phyloP scores from a whole-genome alignment of 2,888 invertebrate genomes.

The Tridacna gigas region DNA sequence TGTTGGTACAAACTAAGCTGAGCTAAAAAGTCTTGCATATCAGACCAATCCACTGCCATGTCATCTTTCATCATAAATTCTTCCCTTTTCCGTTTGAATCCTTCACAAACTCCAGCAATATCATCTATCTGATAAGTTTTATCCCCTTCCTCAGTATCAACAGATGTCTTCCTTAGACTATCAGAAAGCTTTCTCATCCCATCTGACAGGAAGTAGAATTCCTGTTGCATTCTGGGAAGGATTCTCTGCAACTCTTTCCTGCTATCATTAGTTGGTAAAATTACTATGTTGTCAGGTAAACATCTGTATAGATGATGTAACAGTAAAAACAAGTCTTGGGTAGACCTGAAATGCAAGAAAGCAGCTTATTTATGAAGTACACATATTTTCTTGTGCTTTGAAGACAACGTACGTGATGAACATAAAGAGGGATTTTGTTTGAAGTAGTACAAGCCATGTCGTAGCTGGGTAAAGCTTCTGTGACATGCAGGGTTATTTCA shows the following conservation, averaged over 20 bases:
- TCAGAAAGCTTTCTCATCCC: constrained; percentile 48
- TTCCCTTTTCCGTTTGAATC: constrained; percentile 48
- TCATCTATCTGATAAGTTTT: constrained; percentile 21
- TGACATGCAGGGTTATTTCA: too few species aligned
- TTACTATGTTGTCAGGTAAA: constrained; percentile 61
- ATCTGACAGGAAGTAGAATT: constrained; percentile 46
- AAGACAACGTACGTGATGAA: too few species aligned
- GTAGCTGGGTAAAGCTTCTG: too few species aligned
- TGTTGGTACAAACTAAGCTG: constrained; percentile 15
- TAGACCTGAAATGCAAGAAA: constrained; percentile 27
- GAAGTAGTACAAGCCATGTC: too few species aligned
- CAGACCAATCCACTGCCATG: constrained; percentile 25
- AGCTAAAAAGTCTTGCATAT: constrained; percentile 28
- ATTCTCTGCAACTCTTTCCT: constrained; percentile 26
- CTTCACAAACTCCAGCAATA: constrained; percentile 53
- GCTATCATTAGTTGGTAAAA: constrained; percentile 42
- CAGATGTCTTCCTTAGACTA: constrained; percentile 16
- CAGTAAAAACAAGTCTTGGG: constrained; percentile 52
- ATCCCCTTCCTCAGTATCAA: constrained; percentile 14
- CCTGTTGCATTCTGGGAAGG: constrained; percentile 45
- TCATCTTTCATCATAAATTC: constrained; percentile 32
- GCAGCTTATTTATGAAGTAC: too few species aligned
- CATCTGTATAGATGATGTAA: constrained; percentile 60
- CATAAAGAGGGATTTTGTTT: too few species aligned
- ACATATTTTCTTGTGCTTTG: too few species aligned